phyloP scores from a whole-genome alignment of 1,140 invertebrate genomes.

The Limonius californicus region DNA sequence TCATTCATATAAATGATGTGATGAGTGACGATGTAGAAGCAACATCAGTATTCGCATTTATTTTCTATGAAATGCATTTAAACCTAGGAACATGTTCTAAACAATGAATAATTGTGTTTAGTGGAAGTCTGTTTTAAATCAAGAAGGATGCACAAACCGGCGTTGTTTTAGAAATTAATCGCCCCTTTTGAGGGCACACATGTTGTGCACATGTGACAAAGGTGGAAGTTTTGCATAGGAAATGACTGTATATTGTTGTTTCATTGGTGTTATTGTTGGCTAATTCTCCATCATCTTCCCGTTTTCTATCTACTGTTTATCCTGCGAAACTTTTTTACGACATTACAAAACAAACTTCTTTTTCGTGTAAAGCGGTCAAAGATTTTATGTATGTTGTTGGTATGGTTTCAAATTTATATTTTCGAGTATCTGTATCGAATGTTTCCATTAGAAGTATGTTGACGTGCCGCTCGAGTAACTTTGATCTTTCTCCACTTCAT shows the following conservation, averaged over 20 bases:
- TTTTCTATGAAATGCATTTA: background rate
- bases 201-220: constrained; percentile 6
- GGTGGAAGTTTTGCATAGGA: constrained; percentile 11
- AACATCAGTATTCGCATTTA: background rate
- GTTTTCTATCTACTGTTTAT: constrained; percentile 2
- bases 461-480: constrained; percentile 32
- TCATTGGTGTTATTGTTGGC: constrained; percentile 2
- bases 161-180: constrained; percentile 13
- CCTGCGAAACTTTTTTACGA: background rate
- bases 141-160: constrained; percentile 11
- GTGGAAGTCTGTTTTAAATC: constrained; percentile 20
- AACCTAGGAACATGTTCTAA: background rate
- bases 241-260: constrained; percentile 5
- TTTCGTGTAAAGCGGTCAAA: background rate
- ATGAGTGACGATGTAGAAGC: background rate
- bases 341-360: constrained; percentile 8
- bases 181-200: constrained; percentile 5
- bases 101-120: constrained; percentile 18
- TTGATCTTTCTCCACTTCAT: constrained; percentile 39
- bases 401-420: constrained; percentile 19
- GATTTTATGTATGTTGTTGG: constrained; percentile 5
- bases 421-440: constrained; percentile 26
- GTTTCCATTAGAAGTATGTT: constrained; percentile 31
- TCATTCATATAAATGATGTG: background rate
- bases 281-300: background rate